phyloP scores from a whole-genome alignment of 2,797 vertebrate genomes.

The Sitta carolinensis region DNA sequence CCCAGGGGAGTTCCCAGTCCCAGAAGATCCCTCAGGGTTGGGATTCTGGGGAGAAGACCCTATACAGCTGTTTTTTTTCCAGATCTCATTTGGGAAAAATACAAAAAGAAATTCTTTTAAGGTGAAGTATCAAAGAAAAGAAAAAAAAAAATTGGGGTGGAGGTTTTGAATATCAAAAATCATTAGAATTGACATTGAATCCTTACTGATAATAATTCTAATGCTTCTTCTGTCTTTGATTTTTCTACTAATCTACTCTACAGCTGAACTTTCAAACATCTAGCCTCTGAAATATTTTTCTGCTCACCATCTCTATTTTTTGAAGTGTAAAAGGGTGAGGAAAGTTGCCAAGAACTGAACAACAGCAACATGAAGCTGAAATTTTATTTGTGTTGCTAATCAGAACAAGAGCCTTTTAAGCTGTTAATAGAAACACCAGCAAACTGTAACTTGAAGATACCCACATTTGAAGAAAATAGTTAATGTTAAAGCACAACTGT shows the following conservation, averaged over 20 bases:
- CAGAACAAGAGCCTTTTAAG: background rate
- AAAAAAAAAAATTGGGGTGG: background rate
- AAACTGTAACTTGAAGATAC: background rate
- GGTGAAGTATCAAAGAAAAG: background rate
- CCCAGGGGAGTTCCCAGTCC: background rate
- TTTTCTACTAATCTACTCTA: background rate
- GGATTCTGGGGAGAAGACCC: background rate
- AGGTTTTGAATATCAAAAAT: background rate
- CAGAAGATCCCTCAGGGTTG: accelerated
- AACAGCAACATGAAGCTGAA: background rate
- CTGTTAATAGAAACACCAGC: background rate
- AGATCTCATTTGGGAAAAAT: background rate
- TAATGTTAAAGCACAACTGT: background rate
- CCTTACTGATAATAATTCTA: background rate
- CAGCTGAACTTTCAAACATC: background rate
- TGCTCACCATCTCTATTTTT: background rate
- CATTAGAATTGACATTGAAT: background rate
- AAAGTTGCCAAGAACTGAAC: background rate
- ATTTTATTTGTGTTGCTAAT: background rate
- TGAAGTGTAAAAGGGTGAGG: background rate
- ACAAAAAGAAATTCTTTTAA: background rate
- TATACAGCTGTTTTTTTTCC: background rate
- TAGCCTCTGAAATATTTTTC: background rate
- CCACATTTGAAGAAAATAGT: background rate
- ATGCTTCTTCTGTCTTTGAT: background rate